Base-by-base conservation (phyloP, 2,888 invertebrate genomes). In the Azorinus chamasolen region DNA sequence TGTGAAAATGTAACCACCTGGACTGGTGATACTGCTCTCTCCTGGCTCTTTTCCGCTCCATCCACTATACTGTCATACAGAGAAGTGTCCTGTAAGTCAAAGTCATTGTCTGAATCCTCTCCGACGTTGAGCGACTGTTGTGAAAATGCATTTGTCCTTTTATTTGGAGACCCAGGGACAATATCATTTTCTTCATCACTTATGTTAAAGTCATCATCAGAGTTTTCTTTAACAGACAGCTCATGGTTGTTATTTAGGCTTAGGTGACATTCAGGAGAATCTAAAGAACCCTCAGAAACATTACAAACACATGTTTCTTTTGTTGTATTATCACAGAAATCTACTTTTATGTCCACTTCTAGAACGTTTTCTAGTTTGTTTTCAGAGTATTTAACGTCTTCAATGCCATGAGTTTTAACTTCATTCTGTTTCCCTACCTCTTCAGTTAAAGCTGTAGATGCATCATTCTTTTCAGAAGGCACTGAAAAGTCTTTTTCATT, bases 61-160 rank as follows among this genome's bases (percentile, higher is more conserved):
- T 64, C 73, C 18, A 41, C 62, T 12, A 41, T 25, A 53, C 57
- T 64, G 8, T 79, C 73, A 61, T 79, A 79, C 71, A 77, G 65
- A 12, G 54, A 69, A 14, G 72, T 70, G 24, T 83, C 83, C 16
- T 58, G 68, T 0, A 77, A 50, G 43, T 77, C 72, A 74, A 79
- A 59, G 12, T 64, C 63, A 39, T 51, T 43, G 14, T 66, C 77
- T 46, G 46, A 22, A 10, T 72, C 68, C 24, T 53, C 71, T 27
- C 46, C 59, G 14, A 54, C 43, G 20, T 39, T 43, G 14, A 53
- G 59, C 4, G n/a, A 22, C 20, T 57, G 41, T 22, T 57, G 20
- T 57, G 43, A 22, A 16, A 5, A 18, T 4, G n/a, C 3, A 5
- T 20, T 18, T 3, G n/a, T 8, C 20, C n/a, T 20, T 8, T 45